Base-by-base conservation (phyloP, 2,797 vertebrate genomes). In the Coregonus sp. region DNA sequence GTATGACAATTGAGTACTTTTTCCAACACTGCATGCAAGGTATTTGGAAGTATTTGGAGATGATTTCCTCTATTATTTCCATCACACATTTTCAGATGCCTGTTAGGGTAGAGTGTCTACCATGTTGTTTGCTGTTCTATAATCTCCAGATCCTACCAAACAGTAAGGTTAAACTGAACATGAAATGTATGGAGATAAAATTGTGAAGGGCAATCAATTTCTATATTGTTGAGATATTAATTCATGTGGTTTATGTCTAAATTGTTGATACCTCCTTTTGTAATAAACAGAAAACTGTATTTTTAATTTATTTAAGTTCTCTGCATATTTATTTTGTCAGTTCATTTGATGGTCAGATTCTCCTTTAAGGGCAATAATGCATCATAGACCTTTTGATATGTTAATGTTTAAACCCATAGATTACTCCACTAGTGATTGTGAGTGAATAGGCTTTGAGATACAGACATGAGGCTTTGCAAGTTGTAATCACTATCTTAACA, bases 101-200 rank as follows among this genome's bases (percentile, higher is more conserved):
- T 5, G 4, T 67, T 66, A 12, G 14, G 61, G 25, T 2, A 35
- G 29, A 67, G 65, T 67, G 54, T n/a, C n/a, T 59, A n/a, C 54
- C 15, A 4, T 59, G 15, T 59, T 59, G n/a, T 59, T 59, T 59
- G 56, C 7, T 5, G n/a, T 68, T 68, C 15, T 68, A 68, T 15
- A 16, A 67, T 35, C 66, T 33, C 63, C 56, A 59, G 56, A 59
- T 18, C 5, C 29, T 66, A 12, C 29, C 63, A 31, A 66, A 66
- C 29, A 66, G 4, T 66, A 33, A 66, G 14, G 63, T 66, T 66
- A 33, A 68, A 68, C 66, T 68, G 66, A 68, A 33, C 15, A 35
- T 68, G 0, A 35, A 4, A 37, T 68, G 15, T n/a, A 37, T 20
- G 18, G n/a, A 35, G 7, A 37, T 35, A 68, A 5, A 68, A 33